Evolutionary conservation across 2,888 invertebrate species (phyloP), one percentile per base, ranked within the genome.

Genomic region (Andrena bucephala): DNA sequence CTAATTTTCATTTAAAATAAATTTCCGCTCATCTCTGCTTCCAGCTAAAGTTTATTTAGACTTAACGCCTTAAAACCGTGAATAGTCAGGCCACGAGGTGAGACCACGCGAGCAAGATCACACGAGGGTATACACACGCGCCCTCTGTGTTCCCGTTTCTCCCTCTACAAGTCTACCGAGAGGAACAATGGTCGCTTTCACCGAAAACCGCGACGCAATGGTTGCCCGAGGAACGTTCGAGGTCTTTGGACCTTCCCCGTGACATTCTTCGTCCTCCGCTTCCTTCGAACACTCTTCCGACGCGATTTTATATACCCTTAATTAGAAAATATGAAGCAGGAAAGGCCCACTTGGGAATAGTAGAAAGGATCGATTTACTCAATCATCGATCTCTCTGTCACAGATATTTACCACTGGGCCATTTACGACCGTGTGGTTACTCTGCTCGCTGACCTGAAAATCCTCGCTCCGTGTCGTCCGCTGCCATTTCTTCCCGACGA

Each of bases 111-210:
- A 36, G 36, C 13, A 42, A 42, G 13, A 42, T 42, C 42, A 42
- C 42, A 4, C 42, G 42, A 13, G 42, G 42, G 42, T 42, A 42
- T 42, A 42, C 42, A 42, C 16, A 16, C 42, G 42, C 42, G 42
- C 13, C 13, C 42, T 42, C 42, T 42, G 13, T 52, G 20, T 20
- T 52, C n/a, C 52, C 7, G 52, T n/a, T 52, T n/a, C 52, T 20
- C 52, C 20, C 20, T 7, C 8, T 20, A 2, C n/a, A 8, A 8
- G 52, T 8, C 6, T 20, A 8, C 52, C 20, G 20, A 20, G 8
- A 52, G 52, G 52, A 52, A 52, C 52, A 52, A 52, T 52, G 52
- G 52, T 20, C n/a, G 52, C 52, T 52, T 52, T 52, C 52, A 52
- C 20, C 52, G 52, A 52, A 52, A 52, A 52, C 52, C 52, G 20